Evolutionary conservation across 2,888 invertebrate genomes (phyloP), one percentile per base, ranked within the genome.

Genomic region (Malthinus seriepunctatus): DNA sequence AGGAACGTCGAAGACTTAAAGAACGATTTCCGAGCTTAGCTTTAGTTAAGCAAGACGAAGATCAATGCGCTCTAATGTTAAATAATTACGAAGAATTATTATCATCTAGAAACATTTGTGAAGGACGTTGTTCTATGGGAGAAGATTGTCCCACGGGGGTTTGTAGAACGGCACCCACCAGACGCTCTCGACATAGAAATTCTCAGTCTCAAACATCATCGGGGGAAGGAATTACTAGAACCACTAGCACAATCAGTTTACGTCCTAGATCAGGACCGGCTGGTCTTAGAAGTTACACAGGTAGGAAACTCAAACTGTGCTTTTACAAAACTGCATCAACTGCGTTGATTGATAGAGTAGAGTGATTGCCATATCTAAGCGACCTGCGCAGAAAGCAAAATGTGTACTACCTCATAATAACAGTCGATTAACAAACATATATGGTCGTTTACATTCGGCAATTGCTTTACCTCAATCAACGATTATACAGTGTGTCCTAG

Each of bases 1-100:
- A 93, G 90, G 95, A 95, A 78, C 84, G 95, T 54, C 85, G 89
- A 60, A 84, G 94, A 47, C 79, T 96, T 60, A 88, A 91, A 70
- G 93, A 93, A 74, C 86, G 93, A 14, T 95, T 89, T 74, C 93
- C 94, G 0, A 90, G 90, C 55, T 80, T 90, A 65, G 90, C 89
- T 1, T 80, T 89, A 62, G 83, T 86, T 1, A 86, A 88, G 68
- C 83, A 85, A 55, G 94, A 94, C 74, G 84, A 88, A 58, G 83
- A 87, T 11, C 88, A 91, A 69, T 95, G 93, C 71, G 84, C 86
- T 14, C 77, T 87, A 12, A 90, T 93, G 78, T 83, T 96, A 67
- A 88, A 89, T 73, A 90, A 89, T 62, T 96, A 95, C 78, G 91
- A 93, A 75, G 89, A 89, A 61, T 83, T 93, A 77, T 81, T 93